Evolutionary conservation across 2,113 vertebrate genomes (phyloP), one percentile per base, ranked within the genome.

Genomic region (Pithys albifrons): DNA sequence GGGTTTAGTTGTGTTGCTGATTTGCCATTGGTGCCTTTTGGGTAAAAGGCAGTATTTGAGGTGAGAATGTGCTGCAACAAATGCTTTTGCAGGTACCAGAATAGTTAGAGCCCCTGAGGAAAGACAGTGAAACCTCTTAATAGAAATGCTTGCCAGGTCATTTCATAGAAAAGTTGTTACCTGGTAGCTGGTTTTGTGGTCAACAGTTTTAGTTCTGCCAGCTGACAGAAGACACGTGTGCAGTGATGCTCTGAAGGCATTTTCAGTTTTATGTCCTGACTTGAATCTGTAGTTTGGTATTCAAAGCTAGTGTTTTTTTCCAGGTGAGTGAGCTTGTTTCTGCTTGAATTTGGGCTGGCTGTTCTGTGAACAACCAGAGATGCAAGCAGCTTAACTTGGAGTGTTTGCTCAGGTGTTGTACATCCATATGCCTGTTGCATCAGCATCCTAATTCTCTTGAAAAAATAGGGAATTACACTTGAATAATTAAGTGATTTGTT

Each of bases 321-420:
- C 23, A 19, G 5, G 6, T 46, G 27, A 10, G 23, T 51, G 52
- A 91, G 27, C 39, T 71, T 77, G 71, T 88, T 61, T 72, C 57
- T 80, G 28, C 7, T 46, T 61, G 90, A 59, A 18, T 8, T 67
- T 54, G 59, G 33, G n/a, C 51, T 84, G 37, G n/a, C 54, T 88
- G 45, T n/a, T 37, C 33, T 27, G 10, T n/a, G 58, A 69, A n/a
- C 17, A 80, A 0, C 0, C 25, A 39, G 88, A n/a, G 62, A 8
- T 51, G 33, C 2, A 11, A 25, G 66, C 69, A 75, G 4, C 10
- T 58, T 2, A 20, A 20, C 12, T 3, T 2, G 8, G 22, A 62
- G 41, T 28, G 33, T 16, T 58, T 61, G 67, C 54, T 88, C 29
- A 48, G 66, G 24, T 82, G 39, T 8, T 12, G 11, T 33, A 7